Percentiles rank a stretch among this genome's conserved stretches.
Conservation (phyloP, 2,797 vertebrate genomes). For the Sebastes cheni region DNA sequence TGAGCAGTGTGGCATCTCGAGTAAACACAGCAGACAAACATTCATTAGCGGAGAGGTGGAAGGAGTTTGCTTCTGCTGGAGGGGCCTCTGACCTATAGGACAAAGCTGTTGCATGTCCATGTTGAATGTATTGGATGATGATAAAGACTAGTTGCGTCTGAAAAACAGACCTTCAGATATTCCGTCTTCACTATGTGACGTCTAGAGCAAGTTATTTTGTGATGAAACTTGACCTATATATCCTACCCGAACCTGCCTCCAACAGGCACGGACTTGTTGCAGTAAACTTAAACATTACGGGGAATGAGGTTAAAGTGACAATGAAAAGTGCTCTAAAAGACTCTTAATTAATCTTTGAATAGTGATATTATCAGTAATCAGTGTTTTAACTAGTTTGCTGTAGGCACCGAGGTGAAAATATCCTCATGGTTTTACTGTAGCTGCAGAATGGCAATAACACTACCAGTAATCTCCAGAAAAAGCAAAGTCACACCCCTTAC, state of each 20-base stretch:
- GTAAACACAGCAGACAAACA: constrained; percentile 61
- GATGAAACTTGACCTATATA: neutral
- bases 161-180: constrained; percentile 5
- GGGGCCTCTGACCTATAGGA: constrained; percentile 20
- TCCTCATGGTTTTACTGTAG: neutral
- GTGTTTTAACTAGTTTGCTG: neutral
- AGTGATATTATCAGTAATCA: neutral
- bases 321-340: neutral
- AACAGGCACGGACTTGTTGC: neutral
- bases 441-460: neutral
- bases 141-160: neutral
- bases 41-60: constrained; percentile 74
- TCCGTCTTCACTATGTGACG: neutral
- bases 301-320: neutral
- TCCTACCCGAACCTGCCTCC: neutral
- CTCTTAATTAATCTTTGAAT: neutral
- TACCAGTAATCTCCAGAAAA: constrained; percentile 3
- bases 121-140: constrained; percentile 3
- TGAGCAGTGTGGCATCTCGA: constrained; percentile 36
- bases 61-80: constrained; percentile 34
- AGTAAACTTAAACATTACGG: neutral
- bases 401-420: neutral
- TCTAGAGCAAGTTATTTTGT: constrained; percentile 9
- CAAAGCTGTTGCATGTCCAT: neutral
- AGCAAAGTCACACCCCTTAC: constrained; percentile 2